Evolutionary conservation across 2,888 invertebrate species (phyloP), one percentile per base, ranked within the genome.

Genomic region (Periphyllus acericola): DNA sequence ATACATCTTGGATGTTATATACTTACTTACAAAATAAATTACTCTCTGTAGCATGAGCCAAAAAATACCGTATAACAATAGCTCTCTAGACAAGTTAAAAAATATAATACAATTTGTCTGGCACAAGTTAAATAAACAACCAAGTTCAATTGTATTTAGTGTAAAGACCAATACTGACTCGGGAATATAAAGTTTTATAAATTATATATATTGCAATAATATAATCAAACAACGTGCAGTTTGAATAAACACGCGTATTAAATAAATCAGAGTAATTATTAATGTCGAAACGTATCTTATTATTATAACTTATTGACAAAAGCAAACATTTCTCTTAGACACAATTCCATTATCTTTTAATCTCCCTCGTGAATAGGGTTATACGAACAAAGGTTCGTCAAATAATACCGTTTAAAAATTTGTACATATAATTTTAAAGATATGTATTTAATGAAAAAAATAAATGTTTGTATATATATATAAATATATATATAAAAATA

Each of bases 81-180:
- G 36, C 40, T 68, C 40, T 36, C 36, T 68, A 40, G 80, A 80
- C 66, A n/a, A 80, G 40, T 80, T 36, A 66, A 66, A 66, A 80
- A 66, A 80, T 66, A 80, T 80, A 80, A 68, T 40, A 80, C 80
- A 40, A 80, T 80, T 80, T 66, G 80, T 80, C 80, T 80, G 80
- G 66, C 29, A 29, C 36, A 19, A 80, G 66, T 40, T 80, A 80
- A 40, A 68, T 80, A 80, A 80, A 80, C 66, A 80, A 80, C n/a
- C 8, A 80, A 36, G 80, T 80, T 80, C 34, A 40, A 80, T 80
- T 68, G n/a, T 80, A 66, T 66, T 68, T 80, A 68, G 66, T 66
- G 66, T 80, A 68, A 80, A 80, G 80, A 68, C 80, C 32, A 52
- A 68, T 80, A 68, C 66, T 19, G 80, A 40, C 80, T 36, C 29